phyloP scores from a whole-genome alignment of 2,113 vertebrate genomes.

The Nymphicus hollandicus region DNA sequence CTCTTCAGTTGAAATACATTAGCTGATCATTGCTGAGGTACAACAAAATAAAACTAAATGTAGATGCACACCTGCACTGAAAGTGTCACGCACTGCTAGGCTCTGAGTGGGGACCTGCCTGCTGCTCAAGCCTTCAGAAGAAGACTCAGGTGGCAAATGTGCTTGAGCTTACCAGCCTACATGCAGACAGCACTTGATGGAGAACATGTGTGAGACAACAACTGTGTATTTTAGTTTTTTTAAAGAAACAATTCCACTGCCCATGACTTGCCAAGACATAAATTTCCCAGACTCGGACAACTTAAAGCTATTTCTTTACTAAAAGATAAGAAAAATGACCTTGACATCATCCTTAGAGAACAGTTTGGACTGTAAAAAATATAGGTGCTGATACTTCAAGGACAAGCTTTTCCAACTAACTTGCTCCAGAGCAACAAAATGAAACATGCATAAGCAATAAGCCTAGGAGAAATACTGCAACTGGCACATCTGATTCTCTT shows the following conservation, averaged over 20 bases:
- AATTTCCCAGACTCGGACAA: background rate
- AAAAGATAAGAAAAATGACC: background rate
- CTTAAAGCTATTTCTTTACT: background rate
- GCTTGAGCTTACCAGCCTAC: background rate
- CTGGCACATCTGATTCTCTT: background rate
- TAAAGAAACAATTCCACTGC: background rate
- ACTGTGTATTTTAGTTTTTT: background rate
- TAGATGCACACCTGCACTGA: background rate
- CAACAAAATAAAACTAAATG: background rate
- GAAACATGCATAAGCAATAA: background rate
- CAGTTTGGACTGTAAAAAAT: background rate
- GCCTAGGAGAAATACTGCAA: constrained; percentile 1
- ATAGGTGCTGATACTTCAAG: background rate
- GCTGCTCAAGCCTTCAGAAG: background rate
- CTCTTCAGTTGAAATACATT: background rate
- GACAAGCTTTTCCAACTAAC: background rate
- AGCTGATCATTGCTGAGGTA: background rate
- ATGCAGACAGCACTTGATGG: background rate
- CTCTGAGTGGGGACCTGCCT: background rate
- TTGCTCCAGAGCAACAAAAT: background rate
- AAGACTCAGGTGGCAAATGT: background rate
- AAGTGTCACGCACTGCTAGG: background rate
- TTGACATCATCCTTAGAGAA: background rate
- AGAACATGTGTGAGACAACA: background rate
- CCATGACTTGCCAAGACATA: background rate